Evolutionary conservation across 2,797 vertebrate species (phyloP).

Genomic region (Cuniculus paca): DNA sequence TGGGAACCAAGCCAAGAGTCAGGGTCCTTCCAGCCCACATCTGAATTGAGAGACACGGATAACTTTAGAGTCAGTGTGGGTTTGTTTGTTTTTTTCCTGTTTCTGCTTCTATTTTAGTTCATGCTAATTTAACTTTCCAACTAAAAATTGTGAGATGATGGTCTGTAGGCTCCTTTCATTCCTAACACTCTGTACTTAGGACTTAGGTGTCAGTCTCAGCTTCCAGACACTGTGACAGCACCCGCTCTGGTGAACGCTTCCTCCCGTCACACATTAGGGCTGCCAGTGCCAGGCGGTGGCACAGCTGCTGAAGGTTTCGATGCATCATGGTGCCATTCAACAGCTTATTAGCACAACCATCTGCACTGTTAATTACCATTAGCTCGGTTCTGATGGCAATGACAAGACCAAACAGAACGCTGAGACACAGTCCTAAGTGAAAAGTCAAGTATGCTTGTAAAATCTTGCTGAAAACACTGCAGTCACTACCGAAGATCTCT

Average conservation of each 20-base stretch:
- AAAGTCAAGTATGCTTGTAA: slow-evolving; percentile 81
- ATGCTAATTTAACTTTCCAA: slow-evolving; percentile 18
- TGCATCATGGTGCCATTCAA: slow-evolving; percentile 72
- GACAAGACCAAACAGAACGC: not conserved
- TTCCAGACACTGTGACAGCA: not conserved
- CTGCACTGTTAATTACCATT: slow-evolving; percentile 85
- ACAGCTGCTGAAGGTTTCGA: slow-evolving; percentile 77
- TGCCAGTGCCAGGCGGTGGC: slow-evolving; percentile 62
- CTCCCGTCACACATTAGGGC: not conserved
- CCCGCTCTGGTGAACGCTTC: slow-evolving; percentile 25
- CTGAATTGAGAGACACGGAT: not conserved
- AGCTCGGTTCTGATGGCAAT: slow-evolving; percentile 81
- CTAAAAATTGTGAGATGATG: not conserved
- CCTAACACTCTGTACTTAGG: not conserved
- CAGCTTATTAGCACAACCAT: slow-evolving; percentile 82
- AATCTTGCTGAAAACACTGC: slow-evolving; percentile 69
- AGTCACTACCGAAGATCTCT: slow-evolving; percentile 71
- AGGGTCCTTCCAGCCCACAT: not conserved
- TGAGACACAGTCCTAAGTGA: slow-evolving; percentile 80
- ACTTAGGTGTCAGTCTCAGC: not conserved
- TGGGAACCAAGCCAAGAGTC: not conserved
- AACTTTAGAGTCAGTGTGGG: not conserved
- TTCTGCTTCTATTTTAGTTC: not conserved
- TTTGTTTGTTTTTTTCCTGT: not conserved
- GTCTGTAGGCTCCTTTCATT: not conserved